Base-by-base conservation (phyloP, 2,888 invertebrate species). In the Ischnura elegans region DNA sequence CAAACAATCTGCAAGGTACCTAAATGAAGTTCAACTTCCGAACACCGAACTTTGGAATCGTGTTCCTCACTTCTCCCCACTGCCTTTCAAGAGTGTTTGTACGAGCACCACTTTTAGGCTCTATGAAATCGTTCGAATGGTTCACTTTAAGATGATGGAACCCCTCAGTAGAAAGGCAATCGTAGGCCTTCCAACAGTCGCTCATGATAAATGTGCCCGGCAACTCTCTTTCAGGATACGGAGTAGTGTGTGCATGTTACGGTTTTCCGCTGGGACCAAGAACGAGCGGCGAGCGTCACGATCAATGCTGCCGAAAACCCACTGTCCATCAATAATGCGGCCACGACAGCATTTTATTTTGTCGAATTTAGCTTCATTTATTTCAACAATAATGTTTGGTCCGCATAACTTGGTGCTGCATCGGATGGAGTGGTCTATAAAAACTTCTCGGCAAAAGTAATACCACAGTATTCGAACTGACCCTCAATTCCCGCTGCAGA, bases 331-430 rank as follows among this genome's bases (percentile, higher is more conserved):
- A 36, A 95, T 76, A 16, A 87, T 25, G 19, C 94, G 94, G n/a
- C 94, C 94, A 42, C 94, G 84, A 66, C 95, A 93, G 86, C 94
- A 95, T 94, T 95, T 95, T 85, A 94, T 87, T 85, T 94, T 87
- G 6, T 94, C 94, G 36, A 95, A 94, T 87, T 95, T 94, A 4
- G 94, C 93, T 85, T 95, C 94, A 86, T 95, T 94, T 29, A 94
- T 94, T 93, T 94, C 95, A 19, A 95, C 94, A 45, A 94, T 93
- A 84, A 61, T 93, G 97, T 5, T 97, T 97, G 95, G 97, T 97
- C 94, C 94, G 19, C 94, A 66, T 25, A 94, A 42, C 36, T 6
- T 29, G n/a, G 66, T 87, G 43, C n/a, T 47, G 10, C 45, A 25
- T 55, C 43, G 42, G 13, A 29, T 25, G 3, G 42, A 36, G 21